Conservation (phyloP, 2,797 vertebrate genomes). For the Lagorchestes hirsutus region DNA sequence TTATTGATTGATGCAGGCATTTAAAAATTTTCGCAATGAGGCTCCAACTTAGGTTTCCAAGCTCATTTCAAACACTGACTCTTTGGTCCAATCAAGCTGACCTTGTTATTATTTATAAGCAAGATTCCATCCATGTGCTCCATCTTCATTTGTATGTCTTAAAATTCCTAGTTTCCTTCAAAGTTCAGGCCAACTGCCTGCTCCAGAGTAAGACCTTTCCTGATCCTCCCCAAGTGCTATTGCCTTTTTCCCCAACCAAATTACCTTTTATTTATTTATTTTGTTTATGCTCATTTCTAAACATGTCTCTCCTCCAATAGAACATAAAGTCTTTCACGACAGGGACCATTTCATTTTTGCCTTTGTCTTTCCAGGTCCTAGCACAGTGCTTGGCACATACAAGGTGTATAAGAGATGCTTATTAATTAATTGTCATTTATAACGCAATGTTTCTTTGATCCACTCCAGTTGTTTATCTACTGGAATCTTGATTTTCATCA, state of each 20-base stretch:
- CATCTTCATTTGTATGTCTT: background rate
- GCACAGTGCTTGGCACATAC: background rate
- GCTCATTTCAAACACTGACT: background rate
- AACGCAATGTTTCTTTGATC: background rate
- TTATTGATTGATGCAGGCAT: no score
- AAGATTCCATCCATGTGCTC: background rate
- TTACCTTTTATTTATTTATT: background rate
- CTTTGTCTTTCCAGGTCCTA: background rate
- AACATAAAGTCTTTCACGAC: accelerated
- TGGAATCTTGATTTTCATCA: background rate
- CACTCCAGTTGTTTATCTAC: background rate
- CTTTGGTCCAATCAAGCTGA: background rate
- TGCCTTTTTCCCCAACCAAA: no score
- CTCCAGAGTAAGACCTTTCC: background rate
- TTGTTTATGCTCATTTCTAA: no score
- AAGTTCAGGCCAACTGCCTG: background rate
- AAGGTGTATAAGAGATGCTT: background rate
- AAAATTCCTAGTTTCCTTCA: background rate
- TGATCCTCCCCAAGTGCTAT: background rate
- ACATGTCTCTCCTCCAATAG: background rate
- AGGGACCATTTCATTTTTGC: background rate
- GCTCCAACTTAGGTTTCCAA: no score
- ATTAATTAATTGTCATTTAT: background rate
- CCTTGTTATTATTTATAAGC: no score
- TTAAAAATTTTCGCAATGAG: no score